Evolutionary conservation across 2,888 invertebrate genomes (phyloP), one percentile per base, ranked within the genome.

Genomic region (Gibbula magus): DNA sequence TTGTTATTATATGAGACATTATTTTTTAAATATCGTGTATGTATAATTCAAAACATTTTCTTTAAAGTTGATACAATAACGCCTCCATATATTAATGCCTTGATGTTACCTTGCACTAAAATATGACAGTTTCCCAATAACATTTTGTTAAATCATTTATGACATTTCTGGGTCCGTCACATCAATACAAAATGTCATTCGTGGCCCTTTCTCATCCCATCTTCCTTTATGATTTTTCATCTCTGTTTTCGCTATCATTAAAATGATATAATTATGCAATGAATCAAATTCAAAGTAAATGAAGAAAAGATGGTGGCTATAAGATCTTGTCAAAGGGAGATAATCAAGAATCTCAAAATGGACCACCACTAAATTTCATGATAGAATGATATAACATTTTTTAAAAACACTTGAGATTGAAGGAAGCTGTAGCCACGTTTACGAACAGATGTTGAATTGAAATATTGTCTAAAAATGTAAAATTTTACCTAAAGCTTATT

Each of bases 401-500:
- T 39, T 70, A 35, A 70, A 35, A 70, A 70, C 70, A 39, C 18
- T 35, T 16, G 25, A 70, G 70, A 70, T 70, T 70, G 16, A 32
- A 39, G 20, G 35, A 35, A 35, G 39, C 39, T 35, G 70, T 70
- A 35, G 35, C 70, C 70, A 70, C 70, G 35, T 70, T 32, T 35
- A 70, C 70, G 35, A 39, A 70, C n/a, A 32, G 39, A 70, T 70
- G 70, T 39, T 32, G 20, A 70, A 35, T 70, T 70, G 70, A 70
- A 70, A 70, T 70, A 70, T 35, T 20, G 70, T 20, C 35, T 39
- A 35, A 20, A 39, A 70, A 35, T 70, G 29, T 20, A 35, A 10
- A 20, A 35, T 70, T 70, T 35, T 70, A 70, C 70, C 70, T 70
- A 70, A 70, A 70, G 39, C 70, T 70, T 70, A 70, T 70, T 35